These are phyloP conservation scores for Stegodyphus mimosarum DNA, from an alignment of 1,140 invertebrate species.

Conservation along the genomic window DNA sequence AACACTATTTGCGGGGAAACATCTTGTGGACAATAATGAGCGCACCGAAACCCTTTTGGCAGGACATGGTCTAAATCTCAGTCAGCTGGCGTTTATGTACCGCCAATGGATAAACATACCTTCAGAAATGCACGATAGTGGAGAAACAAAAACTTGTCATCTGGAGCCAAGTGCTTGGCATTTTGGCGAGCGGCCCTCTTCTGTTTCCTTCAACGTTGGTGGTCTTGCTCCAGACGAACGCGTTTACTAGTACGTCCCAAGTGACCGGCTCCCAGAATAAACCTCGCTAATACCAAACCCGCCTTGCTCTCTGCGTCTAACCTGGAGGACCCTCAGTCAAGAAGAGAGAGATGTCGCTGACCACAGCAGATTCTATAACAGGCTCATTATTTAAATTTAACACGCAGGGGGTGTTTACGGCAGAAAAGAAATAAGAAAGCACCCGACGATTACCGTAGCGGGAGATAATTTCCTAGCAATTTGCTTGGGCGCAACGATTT, in stretches of 20 bases:
- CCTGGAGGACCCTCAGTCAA: background rate
- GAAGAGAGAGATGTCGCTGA: too few relatives aligned
- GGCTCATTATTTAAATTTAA: background rate
- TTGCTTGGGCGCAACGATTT: background rate
- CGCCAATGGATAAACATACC: background rate
- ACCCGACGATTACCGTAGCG: background rate
- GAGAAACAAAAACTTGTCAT: conserved; percentile 18
- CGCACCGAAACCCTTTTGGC: background rate
- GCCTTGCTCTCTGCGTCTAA: background rate
- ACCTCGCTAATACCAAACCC: background rate
- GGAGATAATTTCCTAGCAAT: background rate
- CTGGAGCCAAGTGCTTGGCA: conserved; percentile 26
- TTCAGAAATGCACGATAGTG: background rate
- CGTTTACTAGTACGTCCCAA: background rate
- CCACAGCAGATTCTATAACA: background rate
- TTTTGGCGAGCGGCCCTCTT: conserved; percentile 41
- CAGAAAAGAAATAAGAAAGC: background rate
- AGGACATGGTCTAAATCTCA: too few relatives aligned
- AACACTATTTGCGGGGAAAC: background rate
- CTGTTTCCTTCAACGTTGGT: conserved; percentile 22
- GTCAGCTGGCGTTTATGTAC: background rate
- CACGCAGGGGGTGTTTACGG: background rate
- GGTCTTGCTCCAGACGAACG: conserved; percentile 18
- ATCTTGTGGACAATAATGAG: background rate
- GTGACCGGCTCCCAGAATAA: background rate